Evolutionary conservation across 1,140 invertebrate genomes (phyloP).

Genomic region (Daktulosphaira vitifoliae): DNA sequence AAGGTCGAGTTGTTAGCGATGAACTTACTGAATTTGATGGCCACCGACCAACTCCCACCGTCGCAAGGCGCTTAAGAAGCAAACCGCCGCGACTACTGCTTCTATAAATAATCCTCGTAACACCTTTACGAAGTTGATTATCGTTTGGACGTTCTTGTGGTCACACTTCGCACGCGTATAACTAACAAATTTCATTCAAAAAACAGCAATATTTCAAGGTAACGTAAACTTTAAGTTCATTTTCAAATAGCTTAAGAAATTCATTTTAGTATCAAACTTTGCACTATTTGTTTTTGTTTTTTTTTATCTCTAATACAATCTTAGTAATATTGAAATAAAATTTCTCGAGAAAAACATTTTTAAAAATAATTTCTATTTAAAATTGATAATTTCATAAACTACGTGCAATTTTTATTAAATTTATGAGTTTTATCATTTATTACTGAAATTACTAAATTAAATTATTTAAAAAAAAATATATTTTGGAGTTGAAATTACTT

Average conservation of each 20-base stretch:
- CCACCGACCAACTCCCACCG: not conserved
- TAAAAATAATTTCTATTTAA: too few relatives aligned
- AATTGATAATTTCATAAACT: too few relatives aligned
- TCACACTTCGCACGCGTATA: not conserved
- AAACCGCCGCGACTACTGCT: not conserved
- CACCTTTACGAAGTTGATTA: not conserved
- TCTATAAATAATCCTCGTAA: slow-evolving; percentile 23
- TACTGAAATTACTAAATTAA: too few relatives aligned
- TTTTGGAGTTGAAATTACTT: too few relatives aligned
- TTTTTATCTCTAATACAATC: not conserved
- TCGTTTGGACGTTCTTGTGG: slow-evolving; percentile 14
- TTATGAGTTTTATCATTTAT: too few relatives aligned
- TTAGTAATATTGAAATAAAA: too few relatives aligned
- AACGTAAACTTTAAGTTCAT: too few relatives aligned
- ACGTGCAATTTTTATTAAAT: too few relatives aligned
- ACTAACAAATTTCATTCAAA: not conserved
- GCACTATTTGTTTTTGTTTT: not conserved
- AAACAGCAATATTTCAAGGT: not conserved
- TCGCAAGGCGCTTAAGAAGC: not conserved
- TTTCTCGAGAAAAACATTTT: too few relatives aligned
- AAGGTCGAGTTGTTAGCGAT: slow-evolving; percentile 1
- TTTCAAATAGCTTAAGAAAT: too few relatives aligned
- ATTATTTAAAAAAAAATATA: too few relatives aligned
- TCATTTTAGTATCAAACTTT: too few relatives aligned
- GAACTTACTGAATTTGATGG: not conserved